Base-by-base conservation (phyloP, 2,797 vertebrate species). In the Spinus pinus region DNA sequence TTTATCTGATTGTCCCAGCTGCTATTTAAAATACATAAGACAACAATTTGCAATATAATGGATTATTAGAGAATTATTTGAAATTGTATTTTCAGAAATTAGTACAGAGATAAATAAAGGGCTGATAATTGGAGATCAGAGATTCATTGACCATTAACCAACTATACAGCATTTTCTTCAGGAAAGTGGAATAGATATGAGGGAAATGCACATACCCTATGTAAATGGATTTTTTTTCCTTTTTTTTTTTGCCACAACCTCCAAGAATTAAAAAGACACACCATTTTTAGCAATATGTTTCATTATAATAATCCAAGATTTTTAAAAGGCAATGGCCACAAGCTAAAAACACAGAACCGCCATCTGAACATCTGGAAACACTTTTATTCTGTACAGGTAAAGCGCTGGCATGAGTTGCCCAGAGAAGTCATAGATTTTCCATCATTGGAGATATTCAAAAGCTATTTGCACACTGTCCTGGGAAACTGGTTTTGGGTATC, bases 1-100 rank as follows among this genome's bases (percentile, higher is more conserved):
- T 95, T 90, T 92, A 88, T 87, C 69, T 84, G 62, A 73, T 94
- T 91, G 7, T 90, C 58, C 70, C 70, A 90, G 62, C 33, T 83
- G 53, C 31, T 81, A 66, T 88, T 90, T 75, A 91, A 92, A 78
- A 66, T 56, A 37, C 17, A 61, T 23, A 87, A 35, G 78, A 65
- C 28, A 85, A 95, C 39, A 83, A 66, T 90, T 86, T 88, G 14
- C 9, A 86, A 30, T 27, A 70, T 39, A 88, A 87, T 66, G 21
- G 23, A 65, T 50, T 62, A 78, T 61, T 14, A 16, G 51, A 66
- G 58, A 61, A 81, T 0, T 86, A 89, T 65, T 65, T 51, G 30
- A 93, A 91, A 89, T 46, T 78, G 9, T 72, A 51, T 87, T 89
- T 89, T 94, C 50, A 56, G 46, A 85, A 74, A 93, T 67, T 41